These are phyloP conservation scores for Plebejus melissa DNA, from an alignment of 2,888 invertebrate genomes.

Conservation along the genomic window DNA sequence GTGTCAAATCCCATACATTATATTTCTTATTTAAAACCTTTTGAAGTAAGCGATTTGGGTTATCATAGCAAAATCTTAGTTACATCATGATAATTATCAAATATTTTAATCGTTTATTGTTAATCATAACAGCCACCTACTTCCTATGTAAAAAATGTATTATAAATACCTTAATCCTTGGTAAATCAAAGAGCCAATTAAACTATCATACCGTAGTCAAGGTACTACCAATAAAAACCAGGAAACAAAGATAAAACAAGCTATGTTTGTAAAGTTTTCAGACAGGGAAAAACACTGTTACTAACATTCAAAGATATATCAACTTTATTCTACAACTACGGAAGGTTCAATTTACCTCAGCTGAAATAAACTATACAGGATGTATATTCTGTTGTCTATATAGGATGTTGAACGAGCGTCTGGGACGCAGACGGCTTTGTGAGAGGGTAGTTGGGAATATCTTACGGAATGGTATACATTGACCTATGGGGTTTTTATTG, in stretches of 20 bases:
- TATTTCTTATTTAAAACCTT: no score
- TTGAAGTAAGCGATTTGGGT: no score
- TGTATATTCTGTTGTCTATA: neutral
- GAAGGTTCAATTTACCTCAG: neutral
- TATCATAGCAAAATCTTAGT: no score
- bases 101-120: no score
- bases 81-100: no score
- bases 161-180: no score
- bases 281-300: neutral
- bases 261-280: constrained; percentile 12
- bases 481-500: neutral
- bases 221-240: neutral
- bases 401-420: constrained; percentile 2
- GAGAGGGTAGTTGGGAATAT: constrained; percentile 10
- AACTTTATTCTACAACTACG: neutral
- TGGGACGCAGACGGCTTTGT: constrained; percentile 12
- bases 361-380: neutral
- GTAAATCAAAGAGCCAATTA: neutral
- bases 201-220: neutral
- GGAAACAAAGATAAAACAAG: constrained; percentile 1
- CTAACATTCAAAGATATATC: neutral
- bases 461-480: neutral
- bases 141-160: no score
- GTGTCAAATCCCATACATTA: no score
- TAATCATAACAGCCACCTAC: no score